A percentile compares a stretch with the other conserved stretches of the same genome.
These are phyloP conservation scores for Meliscaeva auricollis DNA, from an alignment of 2,888 invertebrate genomes.

Conservation along the genomic window DNA sequence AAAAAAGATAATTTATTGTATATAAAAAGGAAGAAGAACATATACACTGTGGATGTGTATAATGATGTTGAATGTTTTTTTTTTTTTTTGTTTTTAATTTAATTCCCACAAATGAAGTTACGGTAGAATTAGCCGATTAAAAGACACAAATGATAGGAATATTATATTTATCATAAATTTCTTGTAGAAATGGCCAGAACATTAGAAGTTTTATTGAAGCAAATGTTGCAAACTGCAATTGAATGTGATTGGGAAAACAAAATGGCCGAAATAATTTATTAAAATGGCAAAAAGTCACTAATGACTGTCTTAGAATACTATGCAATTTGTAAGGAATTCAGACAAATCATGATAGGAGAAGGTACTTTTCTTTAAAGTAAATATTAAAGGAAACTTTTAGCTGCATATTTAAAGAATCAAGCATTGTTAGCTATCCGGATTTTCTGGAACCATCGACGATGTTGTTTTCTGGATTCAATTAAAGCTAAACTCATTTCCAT, in stretches of 20 bases:
- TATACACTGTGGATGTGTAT: background rate
- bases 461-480: no score
- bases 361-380: no score
- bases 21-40: background rate
- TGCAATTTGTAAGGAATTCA: background rate
- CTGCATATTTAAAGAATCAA: no score
- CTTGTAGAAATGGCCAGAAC: background rate
- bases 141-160: constrained; percentile 7
- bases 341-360: background rate
- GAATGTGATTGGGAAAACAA: no score
- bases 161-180: constrained; percentile 10
- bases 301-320: no score
- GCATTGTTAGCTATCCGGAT: no score
- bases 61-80: constrained; percentile 2
- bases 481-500: no score
- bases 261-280: no score
- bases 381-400: no score
- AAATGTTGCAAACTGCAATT: background rate
- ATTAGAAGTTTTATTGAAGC: background rate
- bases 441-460: no score
- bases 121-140: background rate
- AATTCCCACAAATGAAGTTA: background rate
- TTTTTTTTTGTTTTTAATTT: background rate
- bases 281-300: no score
- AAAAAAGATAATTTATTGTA: constrained; percentile 57